Conservation (phyloP, 2,888 invertebrate species). For the Acrobasis repandana region DNA sequence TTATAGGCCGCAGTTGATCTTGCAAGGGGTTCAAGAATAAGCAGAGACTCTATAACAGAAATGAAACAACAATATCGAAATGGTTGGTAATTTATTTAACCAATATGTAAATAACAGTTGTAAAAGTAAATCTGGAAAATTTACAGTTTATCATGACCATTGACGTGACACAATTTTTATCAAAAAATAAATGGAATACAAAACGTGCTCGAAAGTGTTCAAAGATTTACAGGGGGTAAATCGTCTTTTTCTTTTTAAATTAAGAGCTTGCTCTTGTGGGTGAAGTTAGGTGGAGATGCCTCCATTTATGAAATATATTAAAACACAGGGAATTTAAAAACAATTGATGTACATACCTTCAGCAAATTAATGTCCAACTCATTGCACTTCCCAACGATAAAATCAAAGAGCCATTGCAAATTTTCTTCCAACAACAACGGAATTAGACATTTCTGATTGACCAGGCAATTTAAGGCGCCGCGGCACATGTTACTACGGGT, state of each 20-base stretch:
- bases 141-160: too few relatives aligned
- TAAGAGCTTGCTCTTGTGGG: too few relatives aligned
- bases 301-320: neutral
- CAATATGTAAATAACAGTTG: too few relatives aligned
- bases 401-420: constrained; percentile 77
- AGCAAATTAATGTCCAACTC: constrained; percentile 79
- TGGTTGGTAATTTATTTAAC: neutral
- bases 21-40: constrained; percentile 77
- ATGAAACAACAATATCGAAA: constrained; percentile 21
- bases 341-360: constrained; percentile 65
- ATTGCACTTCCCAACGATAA: constrained; percentile 75
- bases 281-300: too few relatives aligned
- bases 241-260: too few relatives aligned
- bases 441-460: constrained; percentile 58
- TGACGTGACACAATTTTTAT: too few relatives aligned
- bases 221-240: too few relatives aligned
- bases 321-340: neutral
- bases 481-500: constrained; percentile 58
- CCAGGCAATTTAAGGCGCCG: constrained; percentile 58
- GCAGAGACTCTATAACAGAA: constrained; percentile 62
- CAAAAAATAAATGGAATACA: too few relatives aligned
- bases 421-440: constrained; percentile 68
- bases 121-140: too few relatives aligned
- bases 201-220: too few relatives aligned
- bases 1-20: constrained; percentile 70